Evolutionary conservation across 2,888 invertebrate genomes (phyloP).

Genomic region (Chaetogeoica ovagalla): DNA sequence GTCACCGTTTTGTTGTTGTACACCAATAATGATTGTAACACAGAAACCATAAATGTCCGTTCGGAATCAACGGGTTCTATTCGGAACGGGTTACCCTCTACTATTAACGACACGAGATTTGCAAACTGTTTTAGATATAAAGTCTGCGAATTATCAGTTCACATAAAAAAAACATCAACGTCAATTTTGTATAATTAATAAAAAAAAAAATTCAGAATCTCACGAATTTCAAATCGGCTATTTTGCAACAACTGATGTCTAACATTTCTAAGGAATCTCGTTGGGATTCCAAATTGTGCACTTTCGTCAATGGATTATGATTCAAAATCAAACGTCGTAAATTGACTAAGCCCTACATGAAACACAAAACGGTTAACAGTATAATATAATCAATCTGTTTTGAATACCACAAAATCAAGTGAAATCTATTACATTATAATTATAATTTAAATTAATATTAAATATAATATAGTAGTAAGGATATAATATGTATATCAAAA

Average conservation of each 20-base stretch:
- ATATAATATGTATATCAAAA: background rate
- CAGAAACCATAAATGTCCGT: background rate
- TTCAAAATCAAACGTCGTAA: conserved; percentile 30
- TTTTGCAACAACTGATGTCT: conserved; percentile 20
- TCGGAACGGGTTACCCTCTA: conserved; percentile 27
- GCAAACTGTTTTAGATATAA: conserved; percentile 20
- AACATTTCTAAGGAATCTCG: conserved; percentile 29
- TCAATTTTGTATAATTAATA: background rate
- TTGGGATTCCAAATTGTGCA: conserved; percentile 39
- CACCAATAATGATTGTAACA: conserved; percentile 24
- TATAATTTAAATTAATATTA: no score
- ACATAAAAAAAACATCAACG: background rate
- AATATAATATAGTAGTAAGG: background rate
- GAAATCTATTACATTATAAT: no score
- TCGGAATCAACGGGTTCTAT: conserved; percentile 2
- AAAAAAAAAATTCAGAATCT: background rate
- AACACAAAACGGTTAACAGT: background rate
- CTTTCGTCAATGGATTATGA: conserved; percentile 25
- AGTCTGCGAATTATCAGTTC: background rate
- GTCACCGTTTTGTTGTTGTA: conserved; percentile 28
- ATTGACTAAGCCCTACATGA: conserved; percentile 6
- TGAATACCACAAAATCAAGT: no score
- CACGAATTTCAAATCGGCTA: conserved; percentile 28
- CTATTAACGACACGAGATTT: conserved; percentile 28
- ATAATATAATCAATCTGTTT: background rate